phyloP scores from a whole-genome alignment of 2,797 vertebrate genomes.

The Tarsius wallacei region DNA sequence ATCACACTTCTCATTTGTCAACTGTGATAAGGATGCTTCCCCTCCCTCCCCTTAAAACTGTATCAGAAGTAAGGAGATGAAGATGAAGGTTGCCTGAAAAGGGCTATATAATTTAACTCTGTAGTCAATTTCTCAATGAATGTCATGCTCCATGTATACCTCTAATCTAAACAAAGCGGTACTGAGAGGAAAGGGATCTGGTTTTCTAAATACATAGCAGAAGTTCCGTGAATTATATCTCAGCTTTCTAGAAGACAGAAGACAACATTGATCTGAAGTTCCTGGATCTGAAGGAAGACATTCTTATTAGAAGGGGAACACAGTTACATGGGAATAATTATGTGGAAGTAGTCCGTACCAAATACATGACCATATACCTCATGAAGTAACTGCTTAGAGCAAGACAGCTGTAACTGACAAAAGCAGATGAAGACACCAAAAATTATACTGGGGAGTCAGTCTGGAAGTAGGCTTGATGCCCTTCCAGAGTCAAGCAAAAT shows the following conservation, averaged over 20 bases:
- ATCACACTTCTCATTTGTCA: conserved; percentile 35
- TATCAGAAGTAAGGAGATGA: not conserved
- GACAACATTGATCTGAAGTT: not conserved
- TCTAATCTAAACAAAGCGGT: not conserved
- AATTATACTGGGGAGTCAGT: not conserved
- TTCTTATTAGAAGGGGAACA: conserved; percentile 1
- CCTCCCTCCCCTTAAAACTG: not conserved
- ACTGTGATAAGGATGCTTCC: not conserved
- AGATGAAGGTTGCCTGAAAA: not conserved
- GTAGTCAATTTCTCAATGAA: not conserved
- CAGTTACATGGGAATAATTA: not conserved
- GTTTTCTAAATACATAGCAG: not conserved
- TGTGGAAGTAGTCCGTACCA: not conserved
- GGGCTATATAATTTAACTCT: not conserved
- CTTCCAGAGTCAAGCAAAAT: conserved; percentile 50
- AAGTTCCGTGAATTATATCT: conserved; percentile 4
- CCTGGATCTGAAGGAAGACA: not conserved
- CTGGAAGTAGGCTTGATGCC: not conserved
- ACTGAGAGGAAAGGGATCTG: not conserved
- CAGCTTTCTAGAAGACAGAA: conserved; percentile 16
- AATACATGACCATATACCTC: not conserved
- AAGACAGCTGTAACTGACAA: not conserved
- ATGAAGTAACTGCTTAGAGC: not conserved
- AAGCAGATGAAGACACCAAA: not conserved
- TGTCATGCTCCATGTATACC: not conserved